phyloP scores from a whole-genome alignment of 2,888 invertebrate species.

The Cosmopolites sordidus region DNA sequence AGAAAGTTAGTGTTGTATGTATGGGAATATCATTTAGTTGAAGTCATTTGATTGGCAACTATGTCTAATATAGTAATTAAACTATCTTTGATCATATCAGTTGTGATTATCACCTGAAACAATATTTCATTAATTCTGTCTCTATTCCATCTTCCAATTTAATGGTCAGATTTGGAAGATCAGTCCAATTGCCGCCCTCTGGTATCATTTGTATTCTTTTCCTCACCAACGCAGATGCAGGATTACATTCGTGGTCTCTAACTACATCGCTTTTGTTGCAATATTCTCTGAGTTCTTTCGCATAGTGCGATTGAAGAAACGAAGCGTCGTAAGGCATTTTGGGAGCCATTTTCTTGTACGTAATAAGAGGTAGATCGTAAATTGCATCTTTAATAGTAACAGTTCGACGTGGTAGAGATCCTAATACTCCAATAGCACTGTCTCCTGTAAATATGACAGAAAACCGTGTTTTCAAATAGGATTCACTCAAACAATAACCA shows the following conservation, averaged over 20 bases:
- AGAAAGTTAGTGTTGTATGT: too few species aligned
- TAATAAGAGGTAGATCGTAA: constrained; percentile 71
- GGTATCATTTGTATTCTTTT: constrained; percentile 53
- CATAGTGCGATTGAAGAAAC: constrained; percentile 55
- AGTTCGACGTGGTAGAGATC: constrained; percentile 69
- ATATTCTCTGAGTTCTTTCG: constrained; percentile 57
- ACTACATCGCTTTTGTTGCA: constrained; percentile 40
- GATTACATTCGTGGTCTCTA: constrained; percentile 52
- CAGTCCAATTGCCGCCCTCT: constrained; percentile 54
- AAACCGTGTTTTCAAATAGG: constrained; percentile 31
- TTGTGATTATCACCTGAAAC: constrained; percentile 41
- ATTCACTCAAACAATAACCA: too few species aligned
- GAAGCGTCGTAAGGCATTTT: constrained; percentile 69
- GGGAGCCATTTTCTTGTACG: constrained; percentile 63
- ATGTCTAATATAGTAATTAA: too few species aligned
- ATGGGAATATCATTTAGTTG: too few species aligned
- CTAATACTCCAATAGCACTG: constrained; percentile 52
- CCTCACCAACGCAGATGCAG: constrained; percentile 49
- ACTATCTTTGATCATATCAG: too few species aligned
- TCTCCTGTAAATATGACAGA: constrained; percentile 48
- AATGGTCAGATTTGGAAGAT: constrained; percentile 52
- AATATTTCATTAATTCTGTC: constrained; percentile 46
- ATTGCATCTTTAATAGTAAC: constrained; percentile 73
- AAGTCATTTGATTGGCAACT: too few species aligned
- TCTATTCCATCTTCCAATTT: constrained; percentile 49